Percentiles rank a stretch among this genome's conserved stretches.
Evolutionary conservation across 2,797 vertebrate genomes (phyloP).

Genomic region (Poeciliopsis infans): DNA sequence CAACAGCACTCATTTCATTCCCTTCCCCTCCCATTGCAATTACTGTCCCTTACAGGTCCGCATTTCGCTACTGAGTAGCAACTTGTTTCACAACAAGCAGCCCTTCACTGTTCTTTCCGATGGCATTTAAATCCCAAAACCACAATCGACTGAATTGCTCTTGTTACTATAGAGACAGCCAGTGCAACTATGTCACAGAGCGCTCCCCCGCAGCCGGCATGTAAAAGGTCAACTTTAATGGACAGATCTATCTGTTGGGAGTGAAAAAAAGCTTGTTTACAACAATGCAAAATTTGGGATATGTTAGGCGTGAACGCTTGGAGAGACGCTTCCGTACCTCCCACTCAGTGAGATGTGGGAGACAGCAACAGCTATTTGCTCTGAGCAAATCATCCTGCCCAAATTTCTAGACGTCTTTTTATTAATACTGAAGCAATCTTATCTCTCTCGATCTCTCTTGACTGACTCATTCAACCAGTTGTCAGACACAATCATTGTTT

Average conservation of each 20-base stretch:
- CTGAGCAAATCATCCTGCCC: background rate
- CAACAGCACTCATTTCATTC: constrained; percentile 48
- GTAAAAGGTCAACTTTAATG: constrained; percentile 71
- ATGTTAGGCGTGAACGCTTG: constrained; percentile 21
- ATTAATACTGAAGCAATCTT: background rate
- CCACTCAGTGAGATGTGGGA: constrained; percentile 34
- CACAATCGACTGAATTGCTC: constrained; percentile 17
- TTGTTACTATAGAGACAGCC: constrained; percentile 59
- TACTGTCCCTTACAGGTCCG: constrained; percentile 4
- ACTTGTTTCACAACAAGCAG: constrained; percentile 35
- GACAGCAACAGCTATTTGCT: constrained; percentile 14
- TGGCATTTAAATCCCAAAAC: constrained; percentile 51
- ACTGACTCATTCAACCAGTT: background rate
- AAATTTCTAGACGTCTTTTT: background rate
- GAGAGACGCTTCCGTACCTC: constrained; percentile 17
- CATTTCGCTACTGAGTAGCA: constrained; percentile 44
- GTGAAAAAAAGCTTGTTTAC: constrained; percentile 39
- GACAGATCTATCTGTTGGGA: constrained; percentile 28
- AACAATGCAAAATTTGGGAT: constrained; percentile 33
- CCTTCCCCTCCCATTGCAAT: constrained; percentile 46
- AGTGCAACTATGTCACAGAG: constrained; percentile 32
- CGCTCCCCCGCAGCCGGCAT: constrained; percentile 43
- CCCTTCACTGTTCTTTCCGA: constrained; percentile 34
- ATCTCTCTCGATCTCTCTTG: background rate
- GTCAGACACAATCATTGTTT: background rate